phyloP scores from a whole-genome alignment of 2,888 invertebrate species.

The Heliothis peltigera region DNA sequence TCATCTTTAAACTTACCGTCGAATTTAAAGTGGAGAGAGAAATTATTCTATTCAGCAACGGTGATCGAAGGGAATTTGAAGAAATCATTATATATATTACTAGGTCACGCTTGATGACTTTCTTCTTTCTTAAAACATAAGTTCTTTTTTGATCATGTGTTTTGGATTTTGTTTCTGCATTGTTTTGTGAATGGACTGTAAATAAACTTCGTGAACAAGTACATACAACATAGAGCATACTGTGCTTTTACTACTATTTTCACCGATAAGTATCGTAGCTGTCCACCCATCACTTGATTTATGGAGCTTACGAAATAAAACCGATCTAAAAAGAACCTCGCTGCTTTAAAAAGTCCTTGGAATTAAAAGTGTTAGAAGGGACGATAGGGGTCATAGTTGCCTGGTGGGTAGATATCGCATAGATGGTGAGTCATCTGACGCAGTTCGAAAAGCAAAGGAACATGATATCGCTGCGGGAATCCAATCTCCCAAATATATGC shows the following conservation, averaged over 20 bases:
- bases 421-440: slow-evolving; percentile 61
- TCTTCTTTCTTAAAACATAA: slow-evolving; percentile 20
- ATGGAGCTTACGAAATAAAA: slow-evolving; percentile 67
- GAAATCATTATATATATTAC: slow-evolving; percentile 55
- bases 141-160: slow-evolving; percentile 19
- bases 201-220: slow-evolving; percentile 22
- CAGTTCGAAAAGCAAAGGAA: slow-evolving; percentile 51
- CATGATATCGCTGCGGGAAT: slow-evolving; percentile 41
- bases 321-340: slow-evolving; percentile 59
- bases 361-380: slow-evolving; percentile 39
- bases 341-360: slow-evolving; percentile 59
- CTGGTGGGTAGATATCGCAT: slow-evolving; percentile 53
- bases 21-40: slow-evolving; percentile 38
- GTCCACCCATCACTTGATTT: slow-evolving; percentile 80
- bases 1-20: slow-evolving; percentile 49
- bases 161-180: slow-evolving; percentile 22
- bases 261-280: slow-evolving; percentile 73
- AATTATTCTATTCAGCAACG: slow-evolving; percentile 52
- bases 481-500: slow-evolving; percentile 43
- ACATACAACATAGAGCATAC: slow-evolving; percentile 47
- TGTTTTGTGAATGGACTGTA: slow-evolving; percentile 12
- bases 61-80: slow-evolving; percentile 32
- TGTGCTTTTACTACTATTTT: slow-evolving; percentile 69
- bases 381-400: slow-evolving; percentile 45
- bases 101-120: slow-evolving; percentile 47